Conservation (phyloP, 2,797 vertebrate species). For the Sebastes nivosus region DNA sequence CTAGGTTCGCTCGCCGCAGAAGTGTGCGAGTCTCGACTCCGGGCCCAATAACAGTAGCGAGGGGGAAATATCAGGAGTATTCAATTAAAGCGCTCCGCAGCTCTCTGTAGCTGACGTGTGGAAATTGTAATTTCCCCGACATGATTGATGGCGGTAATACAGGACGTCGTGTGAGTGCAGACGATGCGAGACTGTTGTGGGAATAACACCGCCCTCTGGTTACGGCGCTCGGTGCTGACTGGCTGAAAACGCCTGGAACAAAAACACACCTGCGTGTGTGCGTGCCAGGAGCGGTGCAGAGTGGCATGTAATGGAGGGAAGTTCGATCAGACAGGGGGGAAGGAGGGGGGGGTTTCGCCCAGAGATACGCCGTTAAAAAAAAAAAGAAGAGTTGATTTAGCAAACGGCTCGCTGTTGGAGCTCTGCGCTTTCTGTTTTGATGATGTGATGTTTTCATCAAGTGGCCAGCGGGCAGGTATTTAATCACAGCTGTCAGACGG, state of each 20-base stretch:
- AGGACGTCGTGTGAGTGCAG: constrained; percentile 72
- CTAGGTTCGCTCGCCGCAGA: constrained; percentile 55
- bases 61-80: constrained; percentile 76
- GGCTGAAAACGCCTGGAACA: constrained; percentile 55
- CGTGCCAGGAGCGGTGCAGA: constrained; percentile 53
- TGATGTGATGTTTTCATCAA: constrained; percentile 61
- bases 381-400: constrained; percentile 46
- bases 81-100: constrained; percentile 78
- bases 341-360: background rate
- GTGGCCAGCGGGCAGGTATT: constrained; percentile 40
- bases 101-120: constrained; percentile 80
- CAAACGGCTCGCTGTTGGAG: constrained; percentile 35
- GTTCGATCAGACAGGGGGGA: constrained; percentile 15
- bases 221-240: constrained; percentile 63
- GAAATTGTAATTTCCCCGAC: constrained; percentile 85
- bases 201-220: constrained; percentile 71
- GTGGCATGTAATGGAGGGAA: constrained; percentile 63
- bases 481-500: constrained; percentile 68
- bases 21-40: constrained; percentile 42
- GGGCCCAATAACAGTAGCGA: constrained; percentile 59
- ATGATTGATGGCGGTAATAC: constrained; percentile 87
- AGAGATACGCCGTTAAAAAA: constrained; percentile 13
- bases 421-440: constrained; percentile 41
- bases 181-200: constrained; percentile 65
- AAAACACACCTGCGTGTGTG: constrained; percentile 56